A percentile compares a stretch with the other conserved stretches of the same genome.
Evolutionary conservation across 2,797 vertebrate species (phyloP).

Genomic region (Rhinoraja longicauda): DNA sequence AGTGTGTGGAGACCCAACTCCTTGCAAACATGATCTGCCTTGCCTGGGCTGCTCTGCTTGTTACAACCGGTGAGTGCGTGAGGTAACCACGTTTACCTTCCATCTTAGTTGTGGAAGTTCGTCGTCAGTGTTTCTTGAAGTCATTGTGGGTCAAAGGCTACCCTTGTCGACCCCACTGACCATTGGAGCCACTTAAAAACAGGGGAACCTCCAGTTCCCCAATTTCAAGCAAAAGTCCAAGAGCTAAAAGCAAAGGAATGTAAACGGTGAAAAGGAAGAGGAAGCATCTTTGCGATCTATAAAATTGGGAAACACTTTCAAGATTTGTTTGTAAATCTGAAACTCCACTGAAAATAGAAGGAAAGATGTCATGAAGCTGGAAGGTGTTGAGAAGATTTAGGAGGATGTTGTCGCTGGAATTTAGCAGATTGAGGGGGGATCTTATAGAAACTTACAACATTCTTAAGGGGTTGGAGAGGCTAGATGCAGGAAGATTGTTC

Average conservation of each 20-base stretch:
- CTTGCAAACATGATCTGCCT: slow-evolving; percentile 7
- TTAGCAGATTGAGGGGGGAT: too few species aligned
- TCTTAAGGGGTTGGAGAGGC: too few species aligned
- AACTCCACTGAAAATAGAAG: not conserved
- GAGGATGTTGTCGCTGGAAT: too few species aligned
- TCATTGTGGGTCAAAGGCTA: too few species aligned
- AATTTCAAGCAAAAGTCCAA: not conserved
- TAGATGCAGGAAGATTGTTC: too few species aligned
- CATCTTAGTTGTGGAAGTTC: not conserved
- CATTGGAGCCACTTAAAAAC: not conserved
- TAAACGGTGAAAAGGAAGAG: not conserved
- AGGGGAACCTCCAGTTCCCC: not conserved
- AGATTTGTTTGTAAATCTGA: not conserved
- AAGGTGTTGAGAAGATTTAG: too few species aligned
- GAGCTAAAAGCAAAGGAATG: not conserved
- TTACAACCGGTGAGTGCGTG: not conserved
- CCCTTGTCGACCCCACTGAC: too few species aligned
- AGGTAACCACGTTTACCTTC: not conserved
- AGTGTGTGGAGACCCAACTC: too few species aligned
- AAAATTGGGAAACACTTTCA: not conserved
- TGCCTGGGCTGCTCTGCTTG: not conserved
- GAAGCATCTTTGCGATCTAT: not conserved
- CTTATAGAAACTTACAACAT: too few species aligned
- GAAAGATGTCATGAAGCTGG: too few species aligned
- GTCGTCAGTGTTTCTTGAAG: not conserved